Evolutionary conservation across 2,888 invertebrate genomes (phyloP), one percentile per base, ranked within the genome.

Genomic region (Drosophila buzzatii): DNA sequence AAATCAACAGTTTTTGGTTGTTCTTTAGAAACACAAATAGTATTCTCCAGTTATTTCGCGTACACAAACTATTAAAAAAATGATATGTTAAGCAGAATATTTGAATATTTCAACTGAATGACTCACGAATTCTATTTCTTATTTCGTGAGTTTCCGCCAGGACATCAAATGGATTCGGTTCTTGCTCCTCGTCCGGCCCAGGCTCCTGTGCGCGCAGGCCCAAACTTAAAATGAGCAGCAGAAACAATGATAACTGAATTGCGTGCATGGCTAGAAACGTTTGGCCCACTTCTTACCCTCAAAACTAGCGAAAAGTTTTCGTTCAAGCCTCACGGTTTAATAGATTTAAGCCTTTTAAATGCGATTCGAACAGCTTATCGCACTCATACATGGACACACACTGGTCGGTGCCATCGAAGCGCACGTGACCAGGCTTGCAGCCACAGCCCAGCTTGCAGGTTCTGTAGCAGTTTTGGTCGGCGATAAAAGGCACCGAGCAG

Each of bases 401-500:
- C 7, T 31, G 42, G 1, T 45, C 37, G n/a, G 56, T 59, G 4
- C 8, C 1, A 63, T 78, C 87, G 14, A 67, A 7, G 3, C 81
- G 80, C 20, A 77, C 31, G 51, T 64, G 73, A 20, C 74, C 83
- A 9, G 31, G 68, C 20, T 62, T 70, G 63, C 88, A 83, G 47
- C 57, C 60, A 41, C 82, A 85, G 33, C 75, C 82, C 52, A 88
- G 53, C 0, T 37, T 18, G 41, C 82, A 86, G n/a, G 1, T 1
- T 0, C 0, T 0, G 7, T 1, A 1, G 31, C 80, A 73, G 0
- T 0, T 0, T 0, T n/a, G 0, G 0, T 10, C 61, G 2, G 0
- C 0, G 14, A 16, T 1, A 55, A 14, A 63, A 6, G 71, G 72
- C n/a, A 33, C 7, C 1, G 16, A 10, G 18, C 82, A 85, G 23